These are phyloP conservation scores for Catocala nupta DNA, from an alignment of 2,888 invertebrate genomes.

Conservation along the genomic window DNA sequence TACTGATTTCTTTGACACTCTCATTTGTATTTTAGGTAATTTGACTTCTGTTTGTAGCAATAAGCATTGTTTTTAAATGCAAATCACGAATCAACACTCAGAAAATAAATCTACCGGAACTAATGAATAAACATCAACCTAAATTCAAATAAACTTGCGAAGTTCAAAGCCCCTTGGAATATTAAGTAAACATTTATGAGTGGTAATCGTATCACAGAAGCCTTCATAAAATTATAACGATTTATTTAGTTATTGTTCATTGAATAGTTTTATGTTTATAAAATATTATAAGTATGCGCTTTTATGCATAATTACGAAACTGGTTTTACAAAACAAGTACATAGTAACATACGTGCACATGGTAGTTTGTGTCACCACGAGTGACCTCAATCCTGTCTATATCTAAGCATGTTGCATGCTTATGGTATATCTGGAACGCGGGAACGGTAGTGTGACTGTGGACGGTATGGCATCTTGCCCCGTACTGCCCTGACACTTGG, in stretches of 20 bases:
- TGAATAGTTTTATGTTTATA: background rate
- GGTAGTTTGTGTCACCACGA: constrained; percentile 47
- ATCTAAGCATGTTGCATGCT: constrained; percentile 61
- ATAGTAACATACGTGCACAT: constrained; percentile 13
- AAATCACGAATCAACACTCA: constrained; percentile 1
- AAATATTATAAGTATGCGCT: constrained; percentile 9
- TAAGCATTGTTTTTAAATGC: constrained; percentile 5
- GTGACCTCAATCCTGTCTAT: constrained; percentile 63
- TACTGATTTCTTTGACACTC: constrained; percentile 57
- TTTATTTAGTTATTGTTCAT: too few relatives aligned
- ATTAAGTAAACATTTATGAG: background rate
- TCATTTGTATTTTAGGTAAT: constrained; percentile 27
- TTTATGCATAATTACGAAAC: constrained; percentile 1
- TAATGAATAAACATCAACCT: constrained; percentile 12
- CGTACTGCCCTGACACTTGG: constrained; percentile 70
- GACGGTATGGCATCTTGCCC: constrained; percentile 70
- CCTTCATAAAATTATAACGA: too few relatives aligned
- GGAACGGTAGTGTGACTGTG: constrained; percentile 75
- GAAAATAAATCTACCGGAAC: constrained; percentile 16
- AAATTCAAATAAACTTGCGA: constrained; percentile 8
- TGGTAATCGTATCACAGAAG: background rate
- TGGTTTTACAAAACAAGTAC: constrained; percentile 8
- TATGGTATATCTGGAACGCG: constrained; percentile 80
- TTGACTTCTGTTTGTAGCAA: constrained; percentile 1
- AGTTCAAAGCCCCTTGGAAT: background rate